phyloP scores from a whole-genome alignment of 2,797 vertebrate species.

The Percopsis omiscomaycus region DNA sequence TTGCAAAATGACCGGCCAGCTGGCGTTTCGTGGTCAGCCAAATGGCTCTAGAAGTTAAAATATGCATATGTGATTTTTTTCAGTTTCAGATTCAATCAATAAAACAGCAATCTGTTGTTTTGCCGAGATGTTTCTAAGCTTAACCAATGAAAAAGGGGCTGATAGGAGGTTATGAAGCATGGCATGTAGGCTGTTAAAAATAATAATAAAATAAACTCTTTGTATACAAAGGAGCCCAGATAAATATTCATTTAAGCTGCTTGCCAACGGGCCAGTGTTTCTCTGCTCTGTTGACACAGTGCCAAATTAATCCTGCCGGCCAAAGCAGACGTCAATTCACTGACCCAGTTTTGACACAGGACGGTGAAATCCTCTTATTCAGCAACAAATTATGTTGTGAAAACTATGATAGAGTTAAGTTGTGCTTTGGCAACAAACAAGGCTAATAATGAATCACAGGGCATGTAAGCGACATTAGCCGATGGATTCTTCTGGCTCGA shows the following conservation, averaged over 20 bases:
- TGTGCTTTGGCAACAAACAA: no score
- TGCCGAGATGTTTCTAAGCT: constrained; percentile 48
- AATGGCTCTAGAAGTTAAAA: constrained; percentile 13
- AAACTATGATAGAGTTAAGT: not conserved
- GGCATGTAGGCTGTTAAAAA: constrained; percentile 11
- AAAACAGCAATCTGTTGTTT: constrained; percentile 23
- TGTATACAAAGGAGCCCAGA: constrained; percentile 39
- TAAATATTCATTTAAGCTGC: constrained; percentile 58
- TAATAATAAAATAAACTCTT: not conserved
- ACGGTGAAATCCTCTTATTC: constrained; percentile 60
- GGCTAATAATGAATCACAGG: no score
- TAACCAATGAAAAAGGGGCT: constrained; percentile 48
- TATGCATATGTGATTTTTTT: no score
- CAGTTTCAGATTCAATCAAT: constrained; percentile 30
- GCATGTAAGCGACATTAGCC: no score
- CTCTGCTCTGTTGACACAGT: constrained; percentile 60
- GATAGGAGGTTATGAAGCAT: constrained; percentile 46
- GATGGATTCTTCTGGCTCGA: no score
- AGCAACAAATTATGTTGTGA: constrained; percentile 51
- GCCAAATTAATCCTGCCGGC: constrained; percentile 67
- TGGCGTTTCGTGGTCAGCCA: constrained; percentile 24
- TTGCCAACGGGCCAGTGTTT: constrained; percentile 55
- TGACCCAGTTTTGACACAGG: constrained; percentile 67
- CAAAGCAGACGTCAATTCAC: constrained; percentile 63
- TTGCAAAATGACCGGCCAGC: constrained; percentile 4